These are phyloP conservation scores for Darevskia nairensis DNA, from an alignment of 2,797 vertebrate species.

Conservation along the genomic window DNA sequence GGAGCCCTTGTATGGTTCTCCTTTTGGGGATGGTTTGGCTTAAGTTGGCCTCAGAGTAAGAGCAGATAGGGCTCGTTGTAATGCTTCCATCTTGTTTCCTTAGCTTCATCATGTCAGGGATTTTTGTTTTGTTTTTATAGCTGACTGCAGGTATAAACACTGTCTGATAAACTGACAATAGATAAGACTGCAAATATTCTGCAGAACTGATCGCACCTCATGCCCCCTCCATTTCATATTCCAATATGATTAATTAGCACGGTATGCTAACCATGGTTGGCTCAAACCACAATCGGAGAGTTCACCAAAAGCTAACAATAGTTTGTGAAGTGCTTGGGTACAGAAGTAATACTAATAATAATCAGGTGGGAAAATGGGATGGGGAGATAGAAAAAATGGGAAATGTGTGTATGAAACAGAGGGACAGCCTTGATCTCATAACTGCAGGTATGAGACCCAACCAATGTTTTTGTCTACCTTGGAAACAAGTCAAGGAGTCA, in stretches of 20 bases:
- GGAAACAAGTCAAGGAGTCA: background rate
- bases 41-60: background rate
- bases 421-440: background rate
- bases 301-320: background rate
- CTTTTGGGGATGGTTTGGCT: background rate
- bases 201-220: background rate
- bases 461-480: fast-evolving
- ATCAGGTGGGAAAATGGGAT: background rate
- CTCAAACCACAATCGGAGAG: background rate
- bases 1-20: background rate
- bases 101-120: background rate
- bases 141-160: background rate
- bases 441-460: background rate
- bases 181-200: background rate
- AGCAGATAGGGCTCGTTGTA: background rate
- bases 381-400: fast-evolving
- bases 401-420: background rate
- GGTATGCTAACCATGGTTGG: background rate
- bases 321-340: background rate
- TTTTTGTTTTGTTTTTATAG: background rate
- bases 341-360: background rate
- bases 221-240: background rate
- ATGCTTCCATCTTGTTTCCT: background rate
- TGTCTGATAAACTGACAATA: background rate
- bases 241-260: no score